Evolutionary conservation across 2,888 invertebrate species (phyloP).

Genomic region (Corythucha ciliata): DNA sequence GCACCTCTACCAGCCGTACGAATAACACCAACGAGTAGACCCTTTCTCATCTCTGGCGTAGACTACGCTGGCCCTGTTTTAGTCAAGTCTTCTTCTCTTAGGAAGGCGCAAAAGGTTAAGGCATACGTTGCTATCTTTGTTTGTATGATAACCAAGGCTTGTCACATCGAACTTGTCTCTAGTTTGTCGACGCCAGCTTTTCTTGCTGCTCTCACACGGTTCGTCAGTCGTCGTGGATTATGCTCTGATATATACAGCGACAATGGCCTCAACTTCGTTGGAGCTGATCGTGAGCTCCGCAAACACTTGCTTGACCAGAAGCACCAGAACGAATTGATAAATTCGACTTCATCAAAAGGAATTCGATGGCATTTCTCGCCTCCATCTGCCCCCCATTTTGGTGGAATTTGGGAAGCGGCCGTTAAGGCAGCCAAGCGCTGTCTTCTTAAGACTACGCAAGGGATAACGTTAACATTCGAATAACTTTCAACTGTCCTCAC

Average conservation of each 20-base stretch:
- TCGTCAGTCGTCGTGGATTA: slow-evolving; percentile 1
- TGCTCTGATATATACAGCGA: slow-evolving; percentile 1
- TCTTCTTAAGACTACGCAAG: slow-evolving; percentile 8
- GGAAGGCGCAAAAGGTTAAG: not conserved
- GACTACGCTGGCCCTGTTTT: slow-evolving; percentile 14
- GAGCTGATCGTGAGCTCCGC: slow-evolving; percentile 17
- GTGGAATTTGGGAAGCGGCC: slow-evolving; percentile 9
- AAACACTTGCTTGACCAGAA: no score
- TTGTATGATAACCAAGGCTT: slow-evolving; percentile 25
- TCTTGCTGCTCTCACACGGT: not conserved
- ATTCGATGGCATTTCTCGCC: slow-evolving; percentile 5
- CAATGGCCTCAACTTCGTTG: slow-evolving; percentile 12
- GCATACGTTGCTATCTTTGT: slow-evolving; percentile 22
- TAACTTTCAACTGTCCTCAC: not conserved
- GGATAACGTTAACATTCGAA: not conserved
- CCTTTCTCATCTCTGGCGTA: not conserved
- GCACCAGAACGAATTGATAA: no score
- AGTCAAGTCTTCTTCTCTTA: not conserved
- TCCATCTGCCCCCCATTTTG: slow-evolving; percentile 15
- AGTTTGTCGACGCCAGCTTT: slow-evolving; percentile 7
- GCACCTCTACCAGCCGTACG: not conserved
- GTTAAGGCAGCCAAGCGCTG: not conserved
- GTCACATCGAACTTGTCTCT: slow-evolving; percentile 1
- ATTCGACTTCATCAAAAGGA: no score
- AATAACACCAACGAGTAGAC: slow-evolving; percentile 5